Evolutionary conservation across 2,888 invertebrate genomes (phyloP).

Genomic region (Agapostemon virescens): DNA sequence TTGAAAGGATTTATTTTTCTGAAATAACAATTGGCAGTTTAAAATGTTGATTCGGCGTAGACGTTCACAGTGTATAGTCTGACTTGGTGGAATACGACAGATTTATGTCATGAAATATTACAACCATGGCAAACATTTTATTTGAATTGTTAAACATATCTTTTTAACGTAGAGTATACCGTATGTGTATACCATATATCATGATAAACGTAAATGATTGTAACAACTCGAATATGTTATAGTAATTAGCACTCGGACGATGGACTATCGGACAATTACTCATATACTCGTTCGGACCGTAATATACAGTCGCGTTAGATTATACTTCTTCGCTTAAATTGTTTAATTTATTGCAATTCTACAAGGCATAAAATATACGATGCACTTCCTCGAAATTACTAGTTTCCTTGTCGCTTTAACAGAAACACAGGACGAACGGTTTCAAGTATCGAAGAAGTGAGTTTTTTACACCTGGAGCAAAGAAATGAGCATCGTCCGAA

Average conservation of each 20-base stretch:
- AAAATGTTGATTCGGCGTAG: background rate
- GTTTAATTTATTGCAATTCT: background rate
- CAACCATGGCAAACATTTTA: background rate
- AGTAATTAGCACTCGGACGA: background rate
- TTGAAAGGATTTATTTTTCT: background rate
- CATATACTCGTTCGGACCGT: background rate
- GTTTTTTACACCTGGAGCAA: background rate
- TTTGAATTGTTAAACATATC: background rate
- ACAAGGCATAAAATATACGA: background rate
- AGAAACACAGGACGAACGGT: background rate
- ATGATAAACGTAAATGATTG: background rate
- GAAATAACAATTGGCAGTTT: background rate
- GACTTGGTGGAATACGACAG: background rate
- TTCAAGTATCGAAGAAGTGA: background rate
- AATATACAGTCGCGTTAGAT: background rate
- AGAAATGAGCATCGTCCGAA: background rate
- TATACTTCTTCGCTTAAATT: background rate
- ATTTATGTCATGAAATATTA: background rate
- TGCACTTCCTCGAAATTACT: conserved; percentile 1
- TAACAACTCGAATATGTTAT: background rate
- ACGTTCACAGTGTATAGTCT: background rate
- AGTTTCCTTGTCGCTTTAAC: conserved; percentile 1
- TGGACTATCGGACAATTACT: background rate
- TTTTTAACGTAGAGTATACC: background rate
- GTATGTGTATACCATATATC: background rate